These are phyloP conservation scores for Calliphora vomitoria DNA, from an alignment of 2,888 invertebrate species.

Conservation along the genomic window DNA sequence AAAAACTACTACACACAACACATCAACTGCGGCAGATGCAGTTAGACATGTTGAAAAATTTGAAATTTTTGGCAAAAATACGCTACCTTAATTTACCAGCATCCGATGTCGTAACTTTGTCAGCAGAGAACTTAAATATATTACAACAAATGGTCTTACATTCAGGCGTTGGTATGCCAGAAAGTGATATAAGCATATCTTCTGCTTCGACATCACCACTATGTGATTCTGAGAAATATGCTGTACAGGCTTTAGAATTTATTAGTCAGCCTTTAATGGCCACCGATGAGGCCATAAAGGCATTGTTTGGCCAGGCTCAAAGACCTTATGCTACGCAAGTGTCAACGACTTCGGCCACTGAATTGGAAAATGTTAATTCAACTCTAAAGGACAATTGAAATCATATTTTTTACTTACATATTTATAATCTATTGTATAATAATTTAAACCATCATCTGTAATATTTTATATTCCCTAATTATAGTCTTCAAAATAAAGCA, in stretches of 20 bases:
- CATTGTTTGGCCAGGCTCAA: constrained; percentile 83
- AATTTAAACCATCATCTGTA: constrained; percentile 28
- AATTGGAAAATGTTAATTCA: constrained; percentile 25
- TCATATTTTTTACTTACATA: constrained; percentile 6
- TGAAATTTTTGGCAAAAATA: constrained; percentile 83
- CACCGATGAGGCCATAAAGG: constrained; percentile 84
- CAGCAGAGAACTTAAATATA: constrained; percentile 84
- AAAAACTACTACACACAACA: constrained; percentile 81
- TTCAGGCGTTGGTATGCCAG: constrained; percentile 84
- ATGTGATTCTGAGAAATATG: constrained; percentile 83
- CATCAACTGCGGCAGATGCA: constrained; percentile 84
- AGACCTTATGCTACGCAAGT: constrained; percentile 75
- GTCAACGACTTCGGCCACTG: background rate
- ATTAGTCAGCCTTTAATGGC: constrained; percentile 83
- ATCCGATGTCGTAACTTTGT: constrained; percentile 82
- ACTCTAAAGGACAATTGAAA: constrained; percentile 28
- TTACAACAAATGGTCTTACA: constrained; percentile 84
- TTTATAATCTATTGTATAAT: constrained; percentile 12
- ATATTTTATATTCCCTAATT: constrained; percentile 43
- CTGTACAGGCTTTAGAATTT: constrained; percentile 82
- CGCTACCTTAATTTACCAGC: constrained; percentile 83
- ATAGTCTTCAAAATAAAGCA: constrained; percentile 38
- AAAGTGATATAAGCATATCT: constrained; percentile 80
- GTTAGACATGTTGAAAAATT: constrained; percentile 82
- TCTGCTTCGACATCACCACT: constrained; percentile 80